Evolutionary conservation across 2,797 vertebrate genomes (phyloP).

Genomic region (Holocentrus rufus): DNA sequence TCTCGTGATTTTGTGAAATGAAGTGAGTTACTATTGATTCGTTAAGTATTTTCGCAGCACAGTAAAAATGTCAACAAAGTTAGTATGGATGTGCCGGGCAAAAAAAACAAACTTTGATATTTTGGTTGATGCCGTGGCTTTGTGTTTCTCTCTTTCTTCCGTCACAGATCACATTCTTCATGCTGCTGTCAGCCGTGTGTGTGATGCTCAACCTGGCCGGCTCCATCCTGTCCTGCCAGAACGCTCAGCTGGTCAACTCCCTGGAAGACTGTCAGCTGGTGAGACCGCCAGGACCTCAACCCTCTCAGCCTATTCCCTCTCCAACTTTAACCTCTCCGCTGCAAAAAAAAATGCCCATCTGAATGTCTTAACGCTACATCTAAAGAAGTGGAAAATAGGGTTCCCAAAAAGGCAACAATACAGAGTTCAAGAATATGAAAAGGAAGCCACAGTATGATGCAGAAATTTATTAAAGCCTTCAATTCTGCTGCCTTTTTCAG

Average conservation of each 20-base stretch:
- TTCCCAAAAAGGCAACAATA: no score
- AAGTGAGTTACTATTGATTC: slow-evolving; percentile 34
- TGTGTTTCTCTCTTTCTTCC: slow-evolving; percentile 25
- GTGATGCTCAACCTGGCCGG: slow-evolving; percentile 98
- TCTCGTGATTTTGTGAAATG: slow-evolving; percentile 38
- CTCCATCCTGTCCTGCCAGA: slow-evolving; percentile 98
- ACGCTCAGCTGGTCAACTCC: slow-evolving; percentile 95
- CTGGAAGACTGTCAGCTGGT: slow-evolving; percentile 98
- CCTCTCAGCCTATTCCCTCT: not conserved
- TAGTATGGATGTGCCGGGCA: not conserved
- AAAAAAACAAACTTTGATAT: slow-evolving; percentile 30
- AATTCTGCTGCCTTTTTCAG: no score
- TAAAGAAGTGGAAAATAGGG: no score
- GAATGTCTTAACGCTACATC: no score
- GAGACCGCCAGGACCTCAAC: slow-evolving; percentile 72
- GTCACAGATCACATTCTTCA: slow-evolving; percentile 97
- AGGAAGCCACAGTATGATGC: no score
- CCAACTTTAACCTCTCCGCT: not conserved
- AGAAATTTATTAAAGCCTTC: no score
- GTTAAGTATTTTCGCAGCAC: slow-evolving; percentile 2
- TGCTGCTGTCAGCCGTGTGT: slow-evolving; percentile 97
- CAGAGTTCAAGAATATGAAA: no score
- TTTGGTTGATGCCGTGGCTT: not conserved
- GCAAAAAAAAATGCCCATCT: not conserved
- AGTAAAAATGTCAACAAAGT: slow-evolving; percentile 2